Evolutionary conservation across 2,888 invertebrate species (phyloP).

Genomic region (Dione vanillae): DNA sequence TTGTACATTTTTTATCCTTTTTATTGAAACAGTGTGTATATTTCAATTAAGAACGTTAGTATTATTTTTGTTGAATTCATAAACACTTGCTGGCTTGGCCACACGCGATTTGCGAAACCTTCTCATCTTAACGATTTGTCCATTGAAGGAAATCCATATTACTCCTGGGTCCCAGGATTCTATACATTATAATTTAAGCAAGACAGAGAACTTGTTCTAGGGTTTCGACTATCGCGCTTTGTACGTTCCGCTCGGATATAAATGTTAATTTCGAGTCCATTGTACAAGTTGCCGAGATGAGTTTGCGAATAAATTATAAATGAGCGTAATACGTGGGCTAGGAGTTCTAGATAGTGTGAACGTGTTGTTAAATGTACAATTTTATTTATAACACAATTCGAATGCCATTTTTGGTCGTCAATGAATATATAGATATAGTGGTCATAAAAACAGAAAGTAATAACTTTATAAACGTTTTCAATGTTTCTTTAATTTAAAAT

Average conservation of each 20-base stretch:
- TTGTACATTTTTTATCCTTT: conserved; percentile 35
- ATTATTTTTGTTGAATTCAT: no score
- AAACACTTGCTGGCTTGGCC: background rate
- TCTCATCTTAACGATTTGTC: conserved; percentile 28
- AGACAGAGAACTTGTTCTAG: conserved; percentile 48
- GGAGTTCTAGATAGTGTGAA: conserved; percentile 40
- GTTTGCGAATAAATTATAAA: conserved; percentile 68
- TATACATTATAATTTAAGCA: conserved; percentile 50
- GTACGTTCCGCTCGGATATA: conserved; percentile 51
- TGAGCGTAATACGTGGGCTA: conserved; percentile 50
- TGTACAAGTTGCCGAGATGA: conserved; percentile 61
- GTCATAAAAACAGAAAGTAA: background rate
- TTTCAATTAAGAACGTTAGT: no score
- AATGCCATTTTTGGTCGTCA: background rate
- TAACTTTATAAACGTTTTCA: background rate
- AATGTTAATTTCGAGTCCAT: conserved; percentile 62
- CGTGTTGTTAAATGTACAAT: conserved; percentile 17
- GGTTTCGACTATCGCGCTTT: conserved; percentile 45
- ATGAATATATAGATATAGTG: background rate
- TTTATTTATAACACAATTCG: conserved; percentile 21
- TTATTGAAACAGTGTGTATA: conserved; percentile 14
- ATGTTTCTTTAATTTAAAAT: conserved; percentile 6
- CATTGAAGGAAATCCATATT: conserved; percentile 42
- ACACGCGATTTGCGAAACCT: background rate
- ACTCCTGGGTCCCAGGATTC: conserved; percentile 40